Base-by-base conservation (phyloP, 2,888 invertebrate species). In the Scaptomyza caliginosa region DNA sequence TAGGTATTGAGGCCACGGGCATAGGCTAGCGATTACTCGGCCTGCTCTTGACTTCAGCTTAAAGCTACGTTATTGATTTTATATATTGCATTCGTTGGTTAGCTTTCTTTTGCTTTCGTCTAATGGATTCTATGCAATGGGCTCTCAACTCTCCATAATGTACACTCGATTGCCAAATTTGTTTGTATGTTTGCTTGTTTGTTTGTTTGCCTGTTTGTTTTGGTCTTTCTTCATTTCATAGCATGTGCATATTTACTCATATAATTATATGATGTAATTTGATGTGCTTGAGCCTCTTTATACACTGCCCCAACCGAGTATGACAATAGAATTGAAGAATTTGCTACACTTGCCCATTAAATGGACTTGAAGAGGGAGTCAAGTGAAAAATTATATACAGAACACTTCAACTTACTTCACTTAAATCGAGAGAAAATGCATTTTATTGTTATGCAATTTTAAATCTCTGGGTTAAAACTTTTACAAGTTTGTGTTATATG, bases 41-140 rank as follows among this genome's bases (percentile, higher is more conserved):
- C 36, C 13, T 50, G 32, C 17, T 34, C 16, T 34, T 52, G 45
- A 19, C 51, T 28, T 21, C 19, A n/a, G 16, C 21, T 48, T 16
- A n/a, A 39, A 38, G 13, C 23, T n/a, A n/a, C 8, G 34, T 21
- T 21, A 32, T 24, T 34, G 48, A 66, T 17, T 55, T 55, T 36
- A 54, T 54, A 32, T 11, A 32, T 32, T 13, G n/a, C n/a, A n/a
- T n/a, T n/a, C n/a, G n/a, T n/a, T 4, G 32, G 52, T 45, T 46
- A 23, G 26, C 43, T 64, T 80, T 80, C 81, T 84, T 86, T 84
- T 43, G 60, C 54, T 69, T 67, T 68, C 52, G 63, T 30, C 64
- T 82, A 85, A 87, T 83, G 87, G 85, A 83, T 83, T 83, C 82
- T 83, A 85, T 87, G 68, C 58, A 77, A 77, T 69, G 36, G 51